These are phyloP conservation scores for Heterodera schachtii DNA, from an alignment of 1,140 invertebrate species.

Conservation along the genomic window DNA sequence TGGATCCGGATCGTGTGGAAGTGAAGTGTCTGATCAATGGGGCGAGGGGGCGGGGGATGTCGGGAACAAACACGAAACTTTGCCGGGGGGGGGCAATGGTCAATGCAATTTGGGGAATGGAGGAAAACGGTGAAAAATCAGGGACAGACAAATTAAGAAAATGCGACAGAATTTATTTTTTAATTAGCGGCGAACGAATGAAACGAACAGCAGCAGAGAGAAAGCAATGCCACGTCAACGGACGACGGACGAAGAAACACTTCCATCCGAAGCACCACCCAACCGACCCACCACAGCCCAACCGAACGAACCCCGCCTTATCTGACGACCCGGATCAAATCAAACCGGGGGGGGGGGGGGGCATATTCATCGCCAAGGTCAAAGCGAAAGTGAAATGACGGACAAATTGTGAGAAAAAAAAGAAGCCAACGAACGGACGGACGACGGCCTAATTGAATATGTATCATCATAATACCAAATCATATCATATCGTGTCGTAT, in stretches of 20 bases:
- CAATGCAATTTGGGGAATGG: not conserved
- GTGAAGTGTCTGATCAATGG: not conserved
- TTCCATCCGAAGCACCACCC: not conserved
- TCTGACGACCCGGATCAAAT: not conserved
- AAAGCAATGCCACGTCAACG: not conserved
- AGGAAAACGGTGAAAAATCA: not conserved
- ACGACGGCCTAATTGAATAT: too few relatives aligned
- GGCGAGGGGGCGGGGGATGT: not conserved
- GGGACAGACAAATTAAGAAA: too few relatives aligned
- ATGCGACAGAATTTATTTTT: too few relatives aligned
- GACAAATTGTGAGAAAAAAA: not conserved
- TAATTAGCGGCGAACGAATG: not conserved
- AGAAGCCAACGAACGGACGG: too few relatives aligned
- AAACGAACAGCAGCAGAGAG: too few relatives aligned
- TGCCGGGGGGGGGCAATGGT: not conserved
- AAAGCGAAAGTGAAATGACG: not conserved
- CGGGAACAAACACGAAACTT: not conserved
- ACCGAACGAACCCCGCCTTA: not conserved
- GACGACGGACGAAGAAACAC: not conserved
- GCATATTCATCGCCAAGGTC: constrained; percentile 1
- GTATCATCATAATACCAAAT: too few relatives aligned
- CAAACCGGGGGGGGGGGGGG: too few relatives aligned
- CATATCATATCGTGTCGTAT: too few relatives aligned
- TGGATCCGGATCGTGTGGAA: not conserved
- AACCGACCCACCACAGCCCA: too few relatives aligned